Evolutionary conservation across 2,888 invertebrate genomes (phyloP).

Genomic region (Pilophorus perplexus): DNA sequence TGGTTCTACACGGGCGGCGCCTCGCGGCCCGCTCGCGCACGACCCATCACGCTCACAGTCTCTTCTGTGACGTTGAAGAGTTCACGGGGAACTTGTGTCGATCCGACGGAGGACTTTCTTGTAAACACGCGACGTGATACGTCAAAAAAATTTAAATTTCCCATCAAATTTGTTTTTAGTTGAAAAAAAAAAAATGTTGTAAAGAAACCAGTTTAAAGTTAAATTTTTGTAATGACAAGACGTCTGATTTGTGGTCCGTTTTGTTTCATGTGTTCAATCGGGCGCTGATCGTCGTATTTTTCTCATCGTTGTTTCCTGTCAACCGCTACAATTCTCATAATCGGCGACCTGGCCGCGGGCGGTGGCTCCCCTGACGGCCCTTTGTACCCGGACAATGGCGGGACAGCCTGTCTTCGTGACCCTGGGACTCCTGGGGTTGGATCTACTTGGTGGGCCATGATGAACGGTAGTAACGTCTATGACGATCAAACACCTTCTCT

Average conservation of each 20-base stretch:
- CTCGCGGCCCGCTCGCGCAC: slow-evolving; percentile 49
- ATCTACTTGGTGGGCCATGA: slow-evolving; percentile 72
- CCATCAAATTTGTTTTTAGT: not conserved
- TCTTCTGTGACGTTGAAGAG: slow-evolving; percentile 34
- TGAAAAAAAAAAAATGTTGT: not conserved
- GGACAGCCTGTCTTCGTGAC: slow-evolving; percentile 66
- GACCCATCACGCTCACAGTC: slow-evolving; percentile 40
- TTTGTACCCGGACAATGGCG: slow-evolving; percentile 71
- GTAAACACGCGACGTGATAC: slow-evolving; percentile 29
- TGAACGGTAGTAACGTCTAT: slow-evolving; percentile 74
- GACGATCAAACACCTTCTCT: slow-evolving; percentile 58
- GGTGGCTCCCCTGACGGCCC: slow-evolving; percentile 65
- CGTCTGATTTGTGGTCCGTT: slow-evolving; percentile 41
- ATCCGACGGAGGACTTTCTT: not conserved
- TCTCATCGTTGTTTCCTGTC: slow-evolving; percentile 64
- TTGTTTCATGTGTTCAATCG: slow-evolving; percentile 44
- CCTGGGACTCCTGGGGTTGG: slow-evolving; percentile 71
- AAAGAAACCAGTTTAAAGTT: not conserved
- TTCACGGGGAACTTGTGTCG: slow-evolving; percentile 30
- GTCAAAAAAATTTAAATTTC: slow-evolving; percentile 6
- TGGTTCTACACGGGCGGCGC: slow-evolving; percentile 50
- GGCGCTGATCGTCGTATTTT: slow-evolving; percentile 39
- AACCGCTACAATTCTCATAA: slow-evolving; percentile 58
- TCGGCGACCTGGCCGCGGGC: slow-evolving; percentile 56
- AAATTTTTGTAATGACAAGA: slow-evolving; percentile 5